Percentiles rank a stretch among this genome's conserved stretches.
Conservation (phyloP, 1,140 invertebrate species). For the Oryctes rhinoceros region DNA sequence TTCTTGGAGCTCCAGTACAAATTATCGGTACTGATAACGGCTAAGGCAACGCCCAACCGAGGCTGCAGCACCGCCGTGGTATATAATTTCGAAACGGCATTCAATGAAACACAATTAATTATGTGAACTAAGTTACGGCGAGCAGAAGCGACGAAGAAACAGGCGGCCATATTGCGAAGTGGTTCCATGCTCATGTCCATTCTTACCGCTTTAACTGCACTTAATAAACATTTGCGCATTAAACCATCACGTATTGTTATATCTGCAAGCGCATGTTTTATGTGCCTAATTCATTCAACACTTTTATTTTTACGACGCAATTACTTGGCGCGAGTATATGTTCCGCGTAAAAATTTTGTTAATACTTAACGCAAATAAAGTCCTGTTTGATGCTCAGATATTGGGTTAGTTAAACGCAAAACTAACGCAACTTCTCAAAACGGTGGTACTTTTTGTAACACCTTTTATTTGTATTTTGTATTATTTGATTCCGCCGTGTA, state of each 20-base stretch:
- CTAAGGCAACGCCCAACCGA: constrained; percentile 24
- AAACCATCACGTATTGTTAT: not conserved
- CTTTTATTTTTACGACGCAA: too few species aligned
- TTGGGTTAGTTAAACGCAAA: too few species aligned
- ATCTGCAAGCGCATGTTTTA: too few species aligned
- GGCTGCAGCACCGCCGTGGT: constrained; percentile 22
- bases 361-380: too few species aligned
- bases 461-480: too few species aligned
- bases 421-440: too few species aligned
- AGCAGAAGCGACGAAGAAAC: constrained; percentile 23
- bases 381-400: too few species aligned
- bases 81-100: constrained; percentile 41
- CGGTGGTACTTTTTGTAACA: too few species aligned
- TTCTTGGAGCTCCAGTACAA: constrained; percentile 29
- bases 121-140: constrained; percentile 33
- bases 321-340: too few species aligned
- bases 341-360: too few species aligned
- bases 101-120: constrained; percentile 42
- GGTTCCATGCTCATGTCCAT: constrained; percentile 12
- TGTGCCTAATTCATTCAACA: too few species aligned
- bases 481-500: too few species aligned
- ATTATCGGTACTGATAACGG: constrained; percentile 37
- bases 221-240: not conserved
- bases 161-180: constrained; percentile 34
- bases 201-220: constrained; percentile 1